Base-by-base conservation (phyloP, 2,888 invertebrate species). In the Toxonevra muliebris region DNA sequence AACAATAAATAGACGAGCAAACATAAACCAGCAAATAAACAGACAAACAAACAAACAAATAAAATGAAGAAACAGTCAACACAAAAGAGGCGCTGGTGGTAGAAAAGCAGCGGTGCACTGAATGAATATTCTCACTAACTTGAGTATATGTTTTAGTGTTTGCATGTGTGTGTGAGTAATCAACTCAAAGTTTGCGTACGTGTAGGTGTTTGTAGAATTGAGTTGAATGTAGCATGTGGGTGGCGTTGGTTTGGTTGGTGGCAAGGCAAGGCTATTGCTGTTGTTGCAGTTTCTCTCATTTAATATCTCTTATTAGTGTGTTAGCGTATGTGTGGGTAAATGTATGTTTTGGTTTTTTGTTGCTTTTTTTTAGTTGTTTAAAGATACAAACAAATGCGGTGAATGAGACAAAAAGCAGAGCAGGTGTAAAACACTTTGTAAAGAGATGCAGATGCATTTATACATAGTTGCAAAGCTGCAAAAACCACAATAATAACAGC, bases 211-310 rank as follows among this genome's bases (percentile, higher is more conserved):
- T 55, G 63, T 55, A 30, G 43, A 55, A 57, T n/a, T 48, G 10
- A n/a, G 17, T 13, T 64, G 43, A 57, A 45, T 9, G 20, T 15
- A 45, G 63, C 52, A 19, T 17, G 70, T 70, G 62, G 70, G 59
- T 63, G 70, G 30, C 30, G 2, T 30, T 30, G 30, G 30, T 30
- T 30, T 30, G 65, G 41, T 42, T 45, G 13, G n/a, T 1, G 17
- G 40, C 40, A 50, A 45, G n/a, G 17, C 55, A 66, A 54, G 59
- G 66, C 61, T 66, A 57, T 30, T 57, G 57, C 10, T 11, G 20
- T 20, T 55, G 30, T 11, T 17, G 55, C 20, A 48, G 50, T 61
- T 30, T 48, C 1, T 40, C 20, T 48, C 19, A 40, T 8, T 12
- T 54, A 20, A 10, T 54, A n/a, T n/a, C n/a, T n/a, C n/a, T n/a